A percentile compares a stretch with the other conserved stretches of the same genome.
Conservation (phyloP, 2,113 vertebrate genomes). For the Centropristis striata region DNA sequence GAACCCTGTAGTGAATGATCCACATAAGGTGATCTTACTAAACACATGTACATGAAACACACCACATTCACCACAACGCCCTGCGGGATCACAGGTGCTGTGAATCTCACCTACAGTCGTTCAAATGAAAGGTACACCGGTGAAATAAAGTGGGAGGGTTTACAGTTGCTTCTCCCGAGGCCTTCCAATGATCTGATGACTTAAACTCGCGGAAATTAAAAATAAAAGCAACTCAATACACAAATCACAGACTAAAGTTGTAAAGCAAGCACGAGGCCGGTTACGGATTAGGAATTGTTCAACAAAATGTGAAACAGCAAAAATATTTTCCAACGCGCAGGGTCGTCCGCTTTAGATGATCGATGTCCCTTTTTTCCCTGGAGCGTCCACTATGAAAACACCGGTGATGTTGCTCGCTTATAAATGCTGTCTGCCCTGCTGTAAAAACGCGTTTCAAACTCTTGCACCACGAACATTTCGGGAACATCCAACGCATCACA, state of each 20-base stretch:
- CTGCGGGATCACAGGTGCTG: background rate
- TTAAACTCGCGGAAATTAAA: background rate
- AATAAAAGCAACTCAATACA: background rate
- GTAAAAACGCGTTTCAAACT: background rate
- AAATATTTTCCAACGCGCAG: background rate
- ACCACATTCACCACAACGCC: background rate
- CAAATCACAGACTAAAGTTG: background rate
- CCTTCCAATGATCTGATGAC: background rate
- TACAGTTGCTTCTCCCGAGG: background rate
- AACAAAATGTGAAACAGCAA: background rate
- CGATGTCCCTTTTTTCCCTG: background rate
- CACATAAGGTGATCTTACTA: no score
- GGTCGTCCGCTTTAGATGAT: background rate
- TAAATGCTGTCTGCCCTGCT: background rate
- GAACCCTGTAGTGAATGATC: no score
- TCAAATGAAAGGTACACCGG: background rate
- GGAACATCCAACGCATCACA: background rate
- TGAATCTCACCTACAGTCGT: conserved; percentile 49
- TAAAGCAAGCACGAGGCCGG: background rate
- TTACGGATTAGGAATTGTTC: background rate
- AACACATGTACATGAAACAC: background rate
- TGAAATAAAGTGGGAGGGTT: background rate
- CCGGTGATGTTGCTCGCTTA: background rate
- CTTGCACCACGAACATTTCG: background rate
- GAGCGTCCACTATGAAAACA: background rate